Evolutionary conservation across 1,140 invertebrate genomes (phyloP).

Genomic region (Zaprionus kolodkinae): DNA sequence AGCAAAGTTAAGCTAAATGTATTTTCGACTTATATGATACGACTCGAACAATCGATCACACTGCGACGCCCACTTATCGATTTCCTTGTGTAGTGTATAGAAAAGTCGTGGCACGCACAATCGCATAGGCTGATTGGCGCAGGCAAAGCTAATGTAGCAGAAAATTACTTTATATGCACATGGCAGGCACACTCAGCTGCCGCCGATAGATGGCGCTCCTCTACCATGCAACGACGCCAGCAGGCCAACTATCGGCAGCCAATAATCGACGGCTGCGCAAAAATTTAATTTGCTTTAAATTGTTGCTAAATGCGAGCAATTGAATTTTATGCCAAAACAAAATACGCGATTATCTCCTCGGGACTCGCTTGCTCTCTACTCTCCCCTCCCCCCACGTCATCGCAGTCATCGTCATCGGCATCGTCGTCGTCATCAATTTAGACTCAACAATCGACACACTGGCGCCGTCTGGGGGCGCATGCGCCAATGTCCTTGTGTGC

Average conservation of each 20-base stretch:
- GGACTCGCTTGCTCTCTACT: conserved; percentile 11
- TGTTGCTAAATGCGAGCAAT: conserved; percentile 81
- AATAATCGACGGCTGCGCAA: conserved; percentile 65
- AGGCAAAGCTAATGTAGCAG: conserved; percentile 75
- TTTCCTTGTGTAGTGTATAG: conserved; percentile 30
- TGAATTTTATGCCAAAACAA: conserved; percentile 78
- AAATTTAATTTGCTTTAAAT: conserved; percentile 82
- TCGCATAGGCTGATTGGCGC: conserved; percentile 28
- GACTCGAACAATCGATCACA: conserved; percentile 23
- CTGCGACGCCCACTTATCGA: conserved; percentile 18
- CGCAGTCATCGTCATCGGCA: conserved; percentile 57
- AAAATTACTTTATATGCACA: conserved; percentile 81
- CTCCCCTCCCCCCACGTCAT: neutral
- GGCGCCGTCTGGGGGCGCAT: conserved; percentile 79
- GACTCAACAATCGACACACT: conserved; percentile 66
- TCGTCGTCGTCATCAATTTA: conserved; percentile 78
- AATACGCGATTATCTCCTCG: conserved; percentile 69
- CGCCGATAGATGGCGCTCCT: conserved; percentile 67
- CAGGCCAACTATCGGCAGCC: conserved; percentile 66
- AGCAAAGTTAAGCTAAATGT: conserved; percentile 1
- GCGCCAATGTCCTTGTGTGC: conserved; percentile 80
- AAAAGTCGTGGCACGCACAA: conserved; percentile 24
- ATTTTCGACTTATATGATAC: conserved; percentile 18
- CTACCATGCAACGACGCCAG: conserved; percentile 26
- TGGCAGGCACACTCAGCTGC: conserved; percentile 51